phyloP scores from a whole-genome alignment of 1,140 invertebrate genomes.

The Sarcophaga bullata region DNA sequence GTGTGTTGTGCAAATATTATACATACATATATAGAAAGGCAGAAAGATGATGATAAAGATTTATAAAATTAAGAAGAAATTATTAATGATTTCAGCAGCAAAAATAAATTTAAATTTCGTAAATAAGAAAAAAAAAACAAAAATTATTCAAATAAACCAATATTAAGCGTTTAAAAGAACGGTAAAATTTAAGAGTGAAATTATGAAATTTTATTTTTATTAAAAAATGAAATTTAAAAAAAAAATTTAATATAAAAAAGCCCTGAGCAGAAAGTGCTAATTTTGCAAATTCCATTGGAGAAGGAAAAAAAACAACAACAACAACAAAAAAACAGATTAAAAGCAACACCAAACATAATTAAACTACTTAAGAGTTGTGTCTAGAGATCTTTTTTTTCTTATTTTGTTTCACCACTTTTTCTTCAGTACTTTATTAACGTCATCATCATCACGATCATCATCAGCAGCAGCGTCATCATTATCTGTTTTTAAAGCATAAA shows the following conservation, averaged over 20 bases:
- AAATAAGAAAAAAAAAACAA: not conserved
- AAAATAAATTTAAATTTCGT: not conserved
- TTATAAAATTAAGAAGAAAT: not conserved
- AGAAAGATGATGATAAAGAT: too few species aligned
- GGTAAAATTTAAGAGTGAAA: not conserved
- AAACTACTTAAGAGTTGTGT: not conserved
- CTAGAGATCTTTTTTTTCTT: not conserved
- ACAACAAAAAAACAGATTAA: too few species aligned
- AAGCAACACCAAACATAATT: not conserved
- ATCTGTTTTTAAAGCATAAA: not conserved
- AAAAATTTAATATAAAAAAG: not conserved
- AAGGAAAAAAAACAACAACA: too few species aligned
- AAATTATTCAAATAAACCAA: not conserved
- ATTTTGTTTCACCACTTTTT: not conserved
- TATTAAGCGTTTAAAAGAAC: not conserved
- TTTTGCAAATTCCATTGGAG: not conserved
- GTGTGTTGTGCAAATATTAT: conserved; percentile 30
- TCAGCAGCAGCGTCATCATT: too few species aligned
- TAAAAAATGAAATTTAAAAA: not conserved
- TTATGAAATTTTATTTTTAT: not conserved
- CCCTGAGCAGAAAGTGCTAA: not conserved
- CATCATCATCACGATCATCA: too few species aligned
- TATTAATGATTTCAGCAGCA: not conserved
- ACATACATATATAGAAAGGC: not conserved
- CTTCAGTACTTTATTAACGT: not conserved